phyloP scores from a whole-genome alignment of 2,888 invertebrate genomes.

The Parthenolecanium corni region DNA sequence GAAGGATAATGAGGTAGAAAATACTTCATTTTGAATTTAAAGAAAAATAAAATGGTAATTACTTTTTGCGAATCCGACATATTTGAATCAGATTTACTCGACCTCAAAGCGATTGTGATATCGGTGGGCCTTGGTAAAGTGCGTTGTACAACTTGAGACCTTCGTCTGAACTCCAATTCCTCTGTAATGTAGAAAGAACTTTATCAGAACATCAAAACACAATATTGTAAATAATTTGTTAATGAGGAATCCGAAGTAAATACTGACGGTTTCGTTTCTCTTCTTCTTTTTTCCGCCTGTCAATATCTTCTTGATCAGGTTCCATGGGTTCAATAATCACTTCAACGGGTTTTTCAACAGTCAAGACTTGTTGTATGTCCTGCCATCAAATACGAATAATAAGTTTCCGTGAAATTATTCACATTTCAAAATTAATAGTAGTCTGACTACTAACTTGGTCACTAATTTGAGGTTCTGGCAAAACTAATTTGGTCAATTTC shows the following conservation, averaged over 20 bases:
- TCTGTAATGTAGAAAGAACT: constrained; percentile 38
- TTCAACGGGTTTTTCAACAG: constrained; percentile 81
- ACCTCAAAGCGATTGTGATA: constrained; percentile 71
- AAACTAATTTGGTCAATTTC: constrained; percentile 87
- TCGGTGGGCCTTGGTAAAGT: constrained; percentile 72
- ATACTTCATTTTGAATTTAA: too few species aligned
- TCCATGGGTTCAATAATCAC: constrained; percentile 74
- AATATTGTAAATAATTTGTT: neutral
- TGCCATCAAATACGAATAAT: constrained; percentile 36
- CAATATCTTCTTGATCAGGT: constrained; percentile 80
- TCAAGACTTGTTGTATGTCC: constrained; percentile 82
- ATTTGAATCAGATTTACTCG: constrained; percentile 59
- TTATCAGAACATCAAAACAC: constrained; percentile 24
- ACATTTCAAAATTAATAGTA: neutral
- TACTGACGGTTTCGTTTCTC: constrained; percentile 23
- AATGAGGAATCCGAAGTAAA: constrained; percentile 1
- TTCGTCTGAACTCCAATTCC: constrained; percentile 55
- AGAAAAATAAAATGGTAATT: too few species aligned
- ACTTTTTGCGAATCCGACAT: constrained; percentile 73
- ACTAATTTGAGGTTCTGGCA: constrained; percentile 93
- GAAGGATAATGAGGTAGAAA: too few species aligned
- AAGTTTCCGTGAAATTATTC: neutral
- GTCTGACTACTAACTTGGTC: constrained; percentile 43
- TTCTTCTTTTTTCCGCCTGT: constrained; percentile 45
- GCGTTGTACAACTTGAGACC: constrained; percentile 79